Base-by-base conservation (phyloP, 2,797 vertebrate species). In the Tragelaphus oryx region DNA sequence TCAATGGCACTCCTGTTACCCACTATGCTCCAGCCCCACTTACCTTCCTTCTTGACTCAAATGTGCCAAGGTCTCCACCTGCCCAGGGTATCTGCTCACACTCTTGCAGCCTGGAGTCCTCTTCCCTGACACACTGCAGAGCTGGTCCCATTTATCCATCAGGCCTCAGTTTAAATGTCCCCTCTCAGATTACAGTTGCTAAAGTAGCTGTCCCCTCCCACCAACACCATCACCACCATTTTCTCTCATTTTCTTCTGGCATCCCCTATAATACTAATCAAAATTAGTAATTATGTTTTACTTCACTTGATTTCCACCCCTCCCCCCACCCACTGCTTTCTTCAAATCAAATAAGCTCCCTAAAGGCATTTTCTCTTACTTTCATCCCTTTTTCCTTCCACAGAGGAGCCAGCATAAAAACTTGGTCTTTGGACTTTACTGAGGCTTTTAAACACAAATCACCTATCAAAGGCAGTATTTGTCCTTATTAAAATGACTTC, bases 401-500 rank as follows among this genome's bases (percentile, higher is more conserved):
- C 18, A 7, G 50, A 94, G 50, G 33, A 74, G 37, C 30, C 57
- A 83, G 10, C 86, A 57, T 86, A 78, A 94, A 92, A 46, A 80
- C 48, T 79, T 90, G 85, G 74, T 50, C 86, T 94, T 91, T 91
- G 88, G 55, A 26, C 22, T 87, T 96, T 86, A 20, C 12, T 75
- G 89, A 91, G 50, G 24, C 80, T 87, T 94, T 94, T 65, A 93
- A 78, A 86, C 57, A 91, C 57, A 91, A 88, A 80, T 68, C 14
- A 62, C 59, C 85, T 93, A 37, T 95, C 88, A 93, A 86, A 91
- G 89, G 44, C 83, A 93, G n/a, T 91, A 52, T 89, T 94, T 93
- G 7, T 89, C 22, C 30, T 78, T 91, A 83, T 33, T 83, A 82
- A 92, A 89, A 80, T 88, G 24, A 95, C 86, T 94, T 95, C 44